Evolutionary conservation across 2,113 vertebrate genomes (phyloP).

Genomic region (Archilochus colubris): DNA sequence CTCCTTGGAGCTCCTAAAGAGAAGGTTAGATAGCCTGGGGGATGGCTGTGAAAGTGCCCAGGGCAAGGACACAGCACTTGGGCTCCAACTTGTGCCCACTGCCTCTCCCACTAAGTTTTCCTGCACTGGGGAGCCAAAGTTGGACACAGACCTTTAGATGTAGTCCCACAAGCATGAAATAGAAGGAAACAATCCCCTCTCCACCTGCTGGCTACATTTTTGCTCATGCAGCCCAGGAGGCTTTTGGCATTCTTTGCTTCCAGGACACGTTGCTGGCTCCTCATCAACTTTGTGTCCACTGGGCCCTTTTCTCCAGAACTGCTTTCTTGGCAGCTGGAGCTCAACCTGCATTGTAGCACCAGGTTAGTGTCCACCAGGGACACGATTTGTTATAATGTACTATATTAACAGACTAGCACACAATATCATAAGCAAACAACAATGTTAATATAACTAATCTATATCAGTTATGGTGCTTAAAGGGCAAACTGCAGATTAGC

Average conservation of each 20-base stretch:
- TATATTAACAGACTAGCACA: neutral
- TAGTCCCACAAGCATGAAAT: neutral
- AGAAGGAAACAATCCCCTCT: neutral
- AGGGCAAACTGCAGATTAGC: constrained; percentile 8
- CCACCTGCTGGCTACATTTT: neutral
- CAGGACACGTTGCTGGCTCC: neutral
- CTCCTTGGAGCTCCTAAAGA: neutral
- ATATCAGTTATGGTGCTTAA: neutral
- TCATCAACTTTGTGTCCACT: neutral
- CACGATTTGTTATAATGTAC: neutral
- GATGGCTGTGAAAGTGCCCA: neutral
- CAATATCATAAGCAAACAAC: neutral
- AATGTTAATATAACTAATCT: neutral
- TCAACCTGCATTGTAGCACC: neutral
- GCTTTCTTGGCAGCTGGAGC: neutral
- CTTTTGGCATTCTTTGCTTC: neutral
- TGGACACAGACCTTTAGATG: accelerated
- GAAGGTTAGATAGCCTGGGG: neutral
- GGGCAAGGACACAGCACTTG: neutral
- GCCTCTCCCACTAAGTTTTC: neutral
- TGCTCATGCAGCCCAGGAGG: neutral
- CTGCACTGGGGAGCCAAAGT: neutral
- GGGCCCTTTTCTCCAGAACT: neutral
- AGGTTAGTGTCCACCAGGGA: neutral
- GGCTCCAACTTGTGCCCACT: neutral